These are phyloP conservation scores for Nothoprocta pentlandii DNA, from an alignment of 2,113 vertebrate species.

Conservation along the genomic window DNA sequence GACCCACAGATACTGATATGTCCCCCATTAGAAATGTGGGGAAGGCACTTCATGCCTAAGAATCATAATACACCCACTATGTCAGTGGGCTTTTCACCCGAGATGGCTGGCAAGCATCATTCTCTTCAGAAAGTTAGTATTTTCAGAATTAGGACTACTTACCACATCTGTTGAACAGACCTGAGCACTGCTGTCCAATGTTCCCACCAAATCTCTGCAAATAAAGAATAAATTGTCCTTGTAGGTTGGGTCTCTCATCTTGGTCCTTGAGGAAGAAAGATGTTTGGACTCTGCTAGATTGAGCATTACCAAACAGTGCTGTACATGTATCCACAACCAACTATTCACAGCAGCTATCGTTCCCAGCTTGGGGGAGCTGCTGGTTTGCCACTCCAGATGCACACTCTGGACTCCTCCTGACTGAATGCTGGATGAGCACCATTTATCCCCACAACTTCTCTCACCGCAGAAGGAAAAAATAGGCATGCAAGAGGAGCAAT, in stretches of 20 bases:
- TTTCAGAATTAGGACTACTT: neutral
- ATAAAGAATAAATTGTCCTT: neutral
- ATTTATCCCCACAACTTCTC: neutral
- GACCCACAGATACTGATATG: neutral
- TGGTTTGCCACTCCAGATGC: rapidly evolving
- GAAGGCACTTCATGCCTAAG: neutral
- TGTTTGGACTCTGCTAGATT: neutral
- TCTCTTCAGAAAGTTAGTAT: neutral
- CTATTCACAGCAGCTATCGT: neutral
- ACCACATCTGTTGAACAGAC: neutral
- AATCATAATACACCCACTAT: neutral
- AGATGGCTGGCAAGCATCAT: neutral
- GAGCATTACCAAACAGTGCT: neutral
- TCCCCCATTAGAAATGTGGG: neutral
- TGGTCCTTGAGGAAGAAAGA: neutral
- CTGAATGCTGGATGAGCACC: neutral
- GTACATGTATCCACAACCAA: neutral
- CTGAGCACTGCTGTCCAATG: neutral
- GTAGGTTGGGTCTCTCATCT: neutral
- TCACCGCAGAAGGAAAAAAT: neutral
- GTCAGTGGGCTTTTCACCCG: neutral
- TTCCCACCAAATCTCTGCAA: neutral
- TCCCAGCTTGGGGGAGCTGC: neutral
- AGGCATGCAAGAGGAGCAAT: neutral
- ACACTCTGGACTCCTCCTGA: neutral